Evolutionary conservation across 1,140 invertebrate species (phyloP).

Genomic region (Drosophila subpulchrella): DNA sequence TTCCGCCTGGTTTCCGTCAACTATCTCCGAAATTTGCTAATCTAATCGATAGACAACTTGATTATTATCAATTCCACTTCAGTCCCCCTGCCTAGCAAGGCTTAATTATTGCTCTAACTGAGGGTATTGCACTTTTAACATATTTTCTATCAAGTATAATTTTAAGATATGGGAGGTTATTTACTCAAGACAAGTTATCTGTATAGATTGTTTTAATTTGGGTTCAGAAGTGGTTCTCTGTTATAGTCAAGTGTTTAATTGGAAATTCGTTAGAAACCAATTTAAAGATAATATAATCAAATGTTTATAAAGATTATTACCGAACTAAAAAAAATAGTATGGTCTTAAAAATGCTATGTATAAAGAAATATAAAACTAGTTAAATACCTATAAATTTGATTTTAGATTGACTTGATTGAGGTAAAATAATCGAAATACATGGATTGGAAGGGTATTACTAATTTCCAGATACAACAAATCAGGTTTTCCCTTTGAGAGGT

Average conservation of each 20-base stretch:
- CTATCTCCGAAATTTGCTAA: constrained; percentile 56
- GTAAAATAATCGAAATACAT: not conserved
- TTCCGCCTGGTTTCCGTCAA: constrained; percentile 2
- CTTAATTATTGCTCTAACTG: not conserved
- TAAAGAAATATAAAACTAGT: no score
- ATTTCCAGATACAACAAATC: not conserved
- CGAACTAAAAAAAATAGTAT: not conserved
- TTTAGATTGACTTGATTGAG: not conserved
- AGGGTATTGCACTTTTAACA: not conserved
- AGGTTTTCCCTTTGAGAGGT: constrained; percentile 17
- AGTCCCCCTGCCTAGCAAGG: constrained; percentile 7
- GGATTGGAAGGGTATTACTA: not conserved
- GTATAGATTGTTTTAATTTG: not conserved
- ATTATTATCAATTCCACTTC: constrained; percentile 46
- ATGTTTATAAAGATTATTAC: no score
- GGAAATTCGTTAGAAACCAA: no score
- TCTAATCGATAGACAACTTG: constrained; percentile 63
- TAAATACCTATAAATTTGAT: no score
- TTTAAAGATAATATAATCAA: no score
- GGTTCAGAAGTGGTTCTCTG: no score
- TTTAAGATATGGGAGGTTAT: no score
- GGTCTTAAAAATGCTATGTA: no score
- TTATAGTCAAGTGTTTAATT: no score
- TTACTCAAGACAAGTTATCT: not conserved
- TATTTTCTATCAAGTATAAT: no score